Percentiles rank a stretch among this genome's conserved stretches.
phyloP scores from a whole-genome alignment of 2,113 vertebrate genomes.

The Gobio gobio region DNA sequence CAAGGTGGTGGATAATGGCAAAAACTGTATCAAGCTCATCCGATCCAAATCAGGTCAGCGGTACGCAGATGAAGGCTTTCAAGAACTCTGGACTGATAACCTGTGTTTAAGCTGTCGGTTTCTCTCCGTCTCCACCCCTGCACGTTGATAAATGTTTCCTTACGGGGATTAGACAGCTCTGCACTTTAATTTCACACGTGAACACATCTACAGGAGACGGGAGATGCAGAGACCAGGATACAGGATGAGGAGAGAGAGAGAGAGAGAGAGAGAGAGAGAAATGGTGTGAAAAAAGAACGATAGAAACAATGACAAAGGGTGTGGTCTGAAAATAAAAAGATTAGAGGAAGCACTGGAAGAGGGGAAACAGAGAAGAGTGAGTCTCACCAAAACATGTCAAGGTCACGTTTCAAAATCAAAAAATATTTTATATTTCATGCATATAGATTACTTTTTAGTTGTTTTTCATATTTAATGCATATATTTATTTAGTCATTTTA shows the following conservation, averaged over 20 bases:
- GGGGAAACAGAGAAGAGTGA: neutral
- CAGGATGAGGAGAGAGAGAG: constrained; percentile 33
- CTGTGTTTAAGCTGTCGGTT: constrained; percentile 20
- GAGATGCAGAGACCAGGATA: constrained; percentile 54
- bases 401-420: neutral
- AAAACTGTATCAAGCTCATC: neutral
- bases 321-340: constrained; percentile 12
- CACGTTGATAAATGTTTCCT: constrained; percentile 56
- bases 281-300: constrained; percentile 19
- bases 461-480: neutral
- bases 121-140: neutral
- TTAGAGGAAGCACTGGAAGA: constrained; percentile 28
- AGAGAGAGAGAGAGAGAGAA: constrained; percentile 31
- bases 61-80: neutral
- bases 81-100: neutral
- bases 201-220: constrained; percentile 61
- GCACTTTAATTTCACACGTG: constrained; percentile 81
- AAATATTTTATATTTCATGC: too few relatives aligned
- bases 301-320: constrained; percentile 14
- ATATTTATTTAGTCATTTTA: neutral
- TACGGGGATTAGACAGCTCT: constrained; percentile 72
- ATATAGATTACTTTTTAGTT: neutral
- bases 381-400: neutral
- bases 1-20: neutral
- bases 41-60: neutral